A percentile compares a stretch with the other conserved stretches of the same genome.
Conservation (phyloP, 2,797 vertebrate genomes). For the Pipistrellus nathusii region DNA sequence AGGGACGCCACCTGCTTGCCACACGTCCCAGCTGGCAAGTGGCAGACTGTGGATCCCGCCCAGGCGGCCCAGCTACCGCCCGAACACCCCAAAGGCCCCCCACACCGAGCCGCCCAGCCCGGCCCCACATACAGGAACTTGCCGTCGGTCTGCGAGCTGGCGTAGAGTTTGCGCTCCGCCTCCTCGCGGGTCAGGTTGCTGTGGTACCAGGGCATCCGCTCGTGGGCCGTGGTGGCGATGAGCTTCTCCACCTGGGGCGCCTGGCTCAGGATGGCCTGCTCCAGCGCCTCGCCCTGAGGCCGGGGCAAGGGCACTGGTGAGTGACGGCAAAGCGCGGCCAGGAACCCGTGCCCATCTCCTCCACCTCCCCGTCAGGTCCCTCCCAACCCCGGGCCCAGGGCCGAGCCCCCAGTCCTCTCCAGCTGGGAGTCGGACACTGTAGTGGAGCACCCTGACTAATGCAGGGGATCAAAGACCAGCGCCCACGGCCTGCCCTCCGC, state of each 20-base stretch:
- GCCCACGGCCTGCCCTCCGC: not conserved
- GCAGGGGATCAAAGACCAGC: not conserved
- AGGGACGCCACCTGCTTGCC: not conserved
- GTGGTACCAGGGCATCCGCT: slow-evolving; percentile 97
- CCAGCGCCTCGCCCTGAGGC: slow-evolving; percentile 94
- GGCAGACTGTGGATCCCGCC: not conserved
- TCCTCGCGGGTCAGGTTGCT: slow-evolving; percentile 90
- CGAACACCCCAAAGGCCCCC: not conserved
- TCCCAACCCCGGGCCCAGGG: rapidly evolving
- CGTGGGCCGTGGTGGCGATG: slow-evolving; percentile 96
- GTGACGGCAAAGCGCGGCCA: rapidly evolving
- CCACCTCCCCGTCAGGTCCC: not conserved
- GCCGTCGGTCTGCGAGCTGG: slow-evolving; percentile 94
- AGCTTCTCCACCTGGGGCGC: slow-evolving; percentile 97
- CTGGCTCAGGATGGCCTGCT: slow-evolving; percentile 97
- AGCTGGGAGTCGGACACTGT: not conserved
- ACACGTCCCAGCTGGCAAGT: not conserved
- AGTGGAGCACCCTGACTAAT: no score
- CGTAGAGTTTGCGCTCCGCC: slow-evolving; percentile 94
- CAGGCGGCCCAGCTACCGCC: not conserved
- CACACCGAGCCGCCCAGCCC: not conserved
- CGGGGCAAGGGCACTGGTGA: not conserved
- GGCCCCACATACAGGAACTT: slow-evolving; percentile 95
- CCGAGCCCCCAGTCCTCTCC: not conserved
- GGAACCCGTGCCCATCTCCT: not conserved